Evolutionary conservation across 2,113 vertebrate species (phyloP).

Genomic region (Larimichthys crocea): DNA sequence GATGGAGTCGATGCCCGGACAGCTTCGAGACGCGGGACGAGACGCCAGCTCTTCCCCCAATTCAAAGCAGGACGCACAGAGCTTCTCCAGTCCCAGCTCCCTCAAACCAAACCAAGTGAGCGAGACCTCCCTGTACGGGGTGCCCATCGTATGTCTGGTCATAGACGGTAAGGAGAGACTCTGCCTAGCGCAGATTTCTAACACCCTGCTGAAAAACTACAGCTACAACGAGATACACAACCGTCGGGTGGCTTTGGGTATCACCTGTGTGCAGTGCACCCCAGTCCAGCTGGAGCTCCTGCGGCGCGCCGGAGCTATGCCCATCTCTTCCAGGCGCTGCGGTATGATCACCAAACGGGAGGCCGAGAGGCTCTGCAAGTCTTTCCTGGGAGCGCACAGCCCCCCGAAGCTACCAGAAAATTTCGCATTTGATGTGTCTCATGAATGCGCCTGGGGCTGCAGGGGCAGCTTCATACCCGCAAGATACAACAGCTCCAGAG

Average conservation of each 20-base stretch:
- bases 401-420: constrained; percentile 93
- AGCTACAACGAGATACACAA: constrained; percentile 97
- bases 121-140: constrained; percentile 94
- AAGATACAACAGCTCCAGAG: constrained; percentile 92
- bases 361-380: constrained; percentile 93
- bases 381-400: constrained; percentile 91
- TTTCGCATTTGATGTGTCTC: constrained; percentile 93
- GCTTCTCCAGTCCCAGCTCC: constrained; percentile 87
- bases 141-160: constrained; percentile 94
- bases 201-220: constrained; percentile 93
- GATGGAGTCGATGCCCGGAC: constrained; percentile 95
- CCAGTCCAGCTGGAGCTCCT: constrained; percentile 94
- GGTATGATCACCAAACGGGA: constrained; percentile 95
- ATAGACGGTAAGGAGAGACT: constrained; percentile 95
- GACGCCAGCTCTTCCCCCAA: constrained; percentile 91
- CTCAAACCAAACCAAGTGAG: constrained; percentile 97
- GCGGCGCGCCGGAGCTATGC: constrained; percentile 92
- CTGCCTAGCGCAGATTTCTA: constrained; percentile 94
- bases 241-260: constrained; percentile 91
- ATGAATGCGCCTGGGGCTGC: constrained; percentile 93
- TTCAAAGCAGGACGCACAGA: constrained; percentile 90
- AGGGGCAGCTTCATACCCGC: constrained; percentile 93
- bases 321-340: constrained; percentile 92
- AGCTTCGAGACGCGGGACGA: constrained; percentile 89
- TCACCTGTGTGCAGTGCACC: constrained; percentile 95